Percentiles rank a stretch among this genome's conserved stretches.
Conservation (phyloP, 2,113 vertebrate species). For the Osmerus mordax region DNA sequence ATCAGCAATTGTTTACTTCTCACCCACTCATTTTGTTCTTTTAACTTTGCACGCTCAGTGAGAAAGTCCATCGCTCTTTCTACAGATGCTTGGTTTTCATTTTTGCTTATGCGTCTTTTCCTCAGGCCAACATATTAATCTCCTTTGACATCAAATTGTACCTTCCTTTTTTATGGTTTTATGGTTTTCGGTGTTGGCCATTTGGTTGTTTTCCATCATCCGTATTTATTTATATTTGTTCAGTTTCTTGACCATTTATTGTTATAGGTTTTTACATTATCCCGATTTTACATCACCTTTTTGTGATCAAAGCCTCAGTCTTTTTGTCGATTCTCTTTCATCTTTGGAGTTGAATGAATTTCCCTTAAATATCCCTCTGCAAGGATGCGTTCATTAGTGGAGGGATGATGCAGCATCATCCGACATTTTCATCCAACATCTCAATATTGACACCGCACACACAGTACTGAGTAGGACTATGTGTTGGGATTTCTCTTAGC, state of each 20-base stretch:
- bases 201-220: no score
- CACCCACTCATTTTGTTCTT: no score
- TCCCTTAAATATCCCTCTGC: neutral
- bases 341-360: slow-evolving; percentile 3
- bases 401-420: neutral
- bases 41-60: no score
- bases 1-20: neutral
- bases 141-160: no score
- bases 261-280: neutral
- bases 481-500: slow-evolving; percentile 19
- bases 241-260: neutral
- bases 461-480: no score
- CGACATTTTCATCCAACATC: no score
- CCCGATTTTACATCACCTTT: neutral
- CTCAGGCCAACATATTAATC: no score
- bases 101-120: neutral
- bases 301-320: slow-evolving; percentile 12
- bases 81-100: neutral
- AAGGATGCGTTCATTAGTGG: neutral
- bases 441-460: no score
- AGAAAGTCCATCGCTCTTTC: no score
- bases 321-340: slow-evolving; percentile 15
- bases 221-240: neutral
- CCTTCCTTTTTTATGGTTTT: no score
- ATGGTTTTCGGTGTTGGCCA: no score